Evolutionary conservation across 1,140 invertebrate species (phyloP), one percentile per base, ranked within the genome.

Genomic region (Coboldia fuscipes): DNA sequence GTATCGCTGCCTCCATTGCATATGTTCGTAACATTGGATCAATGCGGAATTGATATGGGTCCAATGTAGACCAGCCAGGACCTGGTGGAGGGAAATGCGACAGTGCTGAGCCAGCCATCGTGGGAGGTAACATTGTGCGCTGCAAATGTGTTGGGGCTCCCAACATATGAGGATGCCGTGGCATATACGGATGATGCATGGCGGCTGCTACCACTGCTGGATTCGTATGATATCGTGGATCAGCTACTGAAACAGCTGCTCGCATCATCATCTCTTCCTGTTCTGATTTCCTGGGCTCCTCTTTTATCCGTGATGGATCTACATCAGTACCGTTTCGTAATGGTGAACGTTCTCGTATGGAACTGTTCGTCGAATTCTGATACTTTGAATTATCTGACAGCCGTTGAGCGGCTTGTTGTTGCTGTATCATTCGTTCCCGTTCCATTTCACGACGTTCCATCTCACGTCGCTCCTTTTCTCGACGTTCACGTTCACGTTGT

Each of bases 401-500:
- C 23, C 64, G 47, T n/a, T n/a, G n/a, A n/a, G n/a, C n/a, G n/a
- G n/a, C n/a, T 22, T 57, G 42, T 42, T 65, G 63, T 39, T 69
- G 66, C 39, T 70, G 67, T 37, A 70, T 42, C 37, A 71, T 42
- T 24, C 67, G 57, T 42, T 70, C 67, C 3, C 59, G 47, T 40
- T 64, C 61, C 24, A 63, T 54, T 37, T 75, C 54, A 38, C 72
- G 55, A 37, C 74, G 63, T 30, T 78, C 69, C 37, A 72, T 61
- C 45, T 78, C 75, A 4, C 75, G 57, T 30, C 75, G 65, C 39
- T 79, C 75, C 35, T 74, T 66, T 36, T 80, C 75, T 31, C 72
- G 59, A 2, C 72, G 58, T 35, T 72, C 59, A 45, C 56, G 35
- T 51, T 68, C 46, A 42, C 73, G 48, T 51, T 71, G 57, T 40